A percentile compares a stretch with the other conserved stretches of the same genome.
Evolutionary conservation across 2,113 vertebrate species (phyloP).

Genomic region (Lethenteron reissneri): DNA sequence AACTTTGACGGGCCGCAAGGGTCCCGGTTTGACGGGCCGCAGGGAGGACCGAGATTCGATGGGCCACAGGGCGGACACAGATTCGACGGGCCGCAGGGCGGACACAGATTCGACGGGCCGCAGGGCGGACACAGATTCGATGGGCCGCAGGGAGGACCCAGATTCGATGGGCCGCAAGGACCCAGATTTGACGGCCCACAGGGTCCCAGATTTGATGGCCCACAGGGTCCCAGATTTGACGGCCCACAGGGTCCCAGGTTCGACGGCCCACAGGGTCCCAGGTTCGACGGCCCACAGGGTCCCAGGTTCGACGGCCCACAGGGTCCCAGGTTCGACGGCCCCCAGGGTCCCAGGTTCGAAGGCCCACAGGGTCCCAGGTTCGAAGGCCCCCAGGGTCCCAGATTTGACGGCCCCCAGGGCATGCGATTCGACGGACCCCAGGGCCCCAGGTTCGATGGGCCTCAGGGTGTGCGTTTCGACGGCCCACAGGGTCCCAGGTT

Average conservation of each 20-base stretch:
- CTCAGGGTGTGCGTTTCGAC: conserved; percentile 27
- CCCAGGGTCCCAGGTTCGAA: conserved; percentile 13
- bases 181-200: conserved; percentile 45
- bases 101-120: conserved; percentile 26
- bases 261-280: conserved; percentile 35
- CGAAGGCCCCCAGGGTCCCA: background rate
- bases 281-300: conserved; percentile 33
- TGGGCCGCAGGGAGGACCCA: conserved; percentile 25
- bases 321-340: background rate
- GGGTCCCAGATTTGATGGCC: conserved; percentile 15
- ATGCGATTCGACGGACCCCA: conserved; percentile 39
- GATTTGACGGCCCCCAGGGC: conserved; percentile 18
- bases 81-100: conserved; percentile 14
- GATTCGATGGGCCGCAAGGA: conserved; percentile 21
- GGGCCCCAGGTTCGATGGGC: conserved; percentile 38
- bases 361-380: conserved; percentile 15
- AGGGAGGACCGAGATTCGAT: conserved; percentile 13
- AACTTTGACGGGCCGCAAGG: conserved; percentile 15
- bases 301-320: conserved; percentile 27
- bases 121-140: conserved; percentile 28
- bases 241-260: conserved; percentile 28
- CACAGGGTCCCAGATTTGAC: conserved; percentile 16
- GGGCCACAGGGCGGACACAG: conserved; percentile 19
- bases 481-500: conserved; percentile 16
- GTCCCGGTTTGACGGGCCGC: conserved; percentile 12